A percentile compares a stretch with the other conserved stretches of the same genome.
phyloP scores from a whole-genome alignment of 2,888 invertebrate genomes.

The Omphaloscelis lunosa region DNA sequence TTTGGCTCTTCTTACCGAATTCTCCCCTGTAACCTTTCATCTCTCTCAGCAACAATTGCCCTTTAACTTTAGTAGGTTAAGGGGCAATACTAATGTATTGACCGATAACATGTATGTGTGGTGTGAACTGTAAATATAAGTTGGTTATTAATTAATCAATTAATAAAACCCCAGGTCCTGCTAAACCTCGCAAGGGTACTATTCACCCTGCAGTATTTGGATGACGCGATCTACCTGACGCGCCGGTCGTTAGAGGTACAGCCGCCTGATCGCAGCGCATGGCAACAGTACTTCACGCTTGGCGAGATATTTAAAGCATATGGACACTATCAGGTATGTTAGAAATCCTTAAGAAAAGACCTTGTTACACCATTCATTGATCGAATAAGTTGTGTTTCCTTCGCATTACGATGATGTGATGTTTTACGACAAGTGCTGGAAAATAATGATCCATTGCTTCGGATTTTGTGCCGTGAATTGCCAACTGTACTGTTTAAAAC shows the following conservation, averaged over 20 bases:
- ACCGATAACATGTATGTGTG: too few relatives aligned
- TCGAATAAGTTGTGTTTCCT: neutral
- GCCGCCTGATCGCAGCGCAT: conserved; percentile 95
- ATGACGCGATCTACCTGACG: conserved; percentile 97
- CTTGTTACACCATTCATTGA: neutral
- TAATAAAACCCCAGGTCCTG: conserved; percentile 89
- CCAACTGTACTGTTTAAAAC: too few relatives aligned
- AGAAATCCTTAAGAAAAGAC: neutral
- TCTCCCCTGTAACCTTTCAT: neutral
- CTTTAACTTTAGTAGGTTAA: too few relatives aligned
- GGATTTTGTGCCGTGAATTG: neutral
- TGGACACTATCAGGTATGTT: conserved; percentile 93
- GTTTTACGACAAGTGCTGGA: neutral
- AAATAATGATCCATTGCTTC: neutral
- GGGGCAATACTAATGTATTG: too few relatives aligned
- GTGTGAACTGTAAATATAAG: too few relatives aligned
- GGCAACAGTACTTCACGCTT: conserved; percentile 97
- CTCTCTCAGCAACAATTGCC: neutral
- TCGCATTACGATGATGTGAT: neutral
- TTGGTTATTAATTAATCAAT: too few relatives aligned
- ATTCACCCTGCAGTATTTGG: conserved; percentile 96
- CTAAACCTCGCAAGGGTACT: conserved; percentile 96
- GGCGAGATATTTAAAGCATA: conserved; percentile 98
- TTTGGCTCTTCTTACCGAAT: too few relatives aligned
- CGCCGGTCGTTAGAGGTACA: conserved; percentile 96